Percentiles rank a stretch among this genome's conserved stretches.
Evolutionary conservation across 2,797 vertebrate species (phyloP).

Genomic region (Gambusia yucatana): DNA sequence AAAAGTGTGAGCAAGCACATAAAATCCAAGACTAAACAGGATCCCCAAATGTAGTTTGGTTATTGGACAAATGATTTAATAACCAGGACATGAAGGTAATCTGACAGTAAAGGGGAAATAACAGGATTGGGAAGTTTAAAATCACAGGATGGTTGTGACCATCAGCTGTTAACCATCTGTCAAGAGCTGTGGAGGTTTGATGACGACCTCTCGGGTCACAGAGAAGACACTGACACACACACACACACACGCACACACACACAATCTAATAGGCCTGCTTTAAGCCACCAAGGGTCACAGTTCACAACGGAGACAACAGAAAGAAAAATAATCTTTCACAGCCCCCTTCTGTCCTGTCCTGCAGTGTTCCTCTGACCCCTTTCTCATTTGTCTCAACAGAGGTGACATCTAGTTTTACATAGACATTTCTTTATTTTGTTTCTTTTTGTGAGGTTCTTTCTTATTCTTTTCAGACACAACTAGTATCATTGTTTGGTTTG

Average conservation of each 20-base stretch:
- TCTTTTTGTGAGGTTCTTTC: constrained; percentile 6
- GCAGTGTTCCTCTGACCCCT: constrained; percentile 14
- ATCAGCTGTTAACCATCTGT: constrained; percentile 21
- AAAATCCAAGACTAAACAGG: constrained; percentile 16
- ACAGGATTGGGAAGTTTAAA: constrained; percentile 20
- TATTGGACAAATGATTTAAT: neutral
- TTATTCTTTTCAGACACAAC: constrained; percentile 16
- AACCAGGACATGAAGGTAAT: neutral
- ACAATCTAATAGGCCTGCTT: constrained; percentile 14
- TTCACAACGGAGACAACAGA: constrained; percentile 9
- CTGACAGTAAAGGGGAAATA: constrained; percentile 7
- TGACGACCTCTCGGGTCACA: constrained; percentile 21
- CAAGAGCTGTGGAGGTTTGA: constrained; percentile 14
- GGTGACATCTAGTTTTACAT: constrained; percentile 20
- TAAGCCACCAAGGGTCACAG: constrained; percentile 36
- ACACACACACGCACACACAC: constrained; percentile 9
- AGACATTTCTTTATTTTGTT: constrained; percentile 28
- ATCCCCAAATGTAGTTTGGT: constrained; percentile 11
- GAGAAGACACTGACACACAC: constrained; percentile 13
- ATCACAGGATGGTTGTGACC: constrained; percentile 12
- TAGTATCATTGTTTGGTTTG: constrained; percentile 13
- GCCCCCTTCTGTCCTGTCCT: constrained; percentile 11
- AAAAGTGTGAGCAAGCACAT: neutral
- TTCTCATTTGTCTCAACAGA: constrained; percentile 23
- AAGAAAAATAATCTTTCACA: constrained; percentile 5